Evolutionary conservation across 2,797 vertebrate genomes (phyloP).

Genomic region (Euthynnus affinis): DNA sequence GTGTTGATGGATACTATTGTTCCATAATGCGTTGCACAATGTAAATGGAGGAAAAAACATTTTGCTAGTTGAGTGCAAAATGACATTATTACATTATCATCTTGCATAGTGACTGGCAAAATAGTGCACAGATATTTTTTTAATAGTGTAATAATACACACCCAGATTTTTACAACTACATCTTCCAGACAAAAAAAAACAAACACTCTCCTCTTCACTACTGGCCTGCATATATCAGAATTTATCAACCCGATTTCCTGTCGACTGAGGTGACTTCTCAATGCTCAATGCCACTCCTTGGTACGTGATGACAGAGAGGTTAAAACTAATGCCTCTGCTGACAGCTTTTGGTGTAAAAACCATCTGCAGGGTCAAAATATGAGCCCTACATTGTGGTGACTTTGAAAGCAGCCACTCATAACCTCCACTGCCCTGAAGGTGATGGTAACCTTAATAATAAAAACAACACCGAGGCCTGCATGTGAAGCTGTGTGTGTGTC

Average conservation of each 20-base stretch:
- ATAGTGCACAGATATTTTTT: not conserved
- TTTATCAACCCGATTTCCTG: slow-evolving; percentile 49
- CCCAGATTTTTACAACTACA: not conserved
- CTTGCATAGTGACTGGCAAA: not conserved
- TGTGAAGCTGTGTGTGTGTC: slow-evolving; percentile 19
- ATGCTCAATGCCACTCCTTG: slow-evolving; percentile 6
- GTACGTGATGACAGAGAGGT: slow-evolving; percentile 54
- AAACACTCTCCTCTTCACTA: not conserved
- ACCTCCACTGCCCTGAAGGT: slow-evolving; percentile 53
- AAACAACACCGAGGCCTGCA: slow-evolving; percentile 4
- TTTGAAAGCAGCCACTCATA: slow-evolving; percentile 41
- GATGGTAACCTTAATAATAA: slow-evolving; percentile 41
- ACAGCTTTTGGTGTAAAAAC: slow-evolving; percentile 51
- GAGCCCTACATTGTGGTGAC: slow-evolving; percentile 17
- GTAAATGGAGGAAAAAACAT: not conserved
- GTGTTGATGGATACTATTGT: not conserved
- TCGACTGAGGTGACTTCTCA: slow-evolving; percentile 15
- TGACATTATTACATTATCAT: not conserved
- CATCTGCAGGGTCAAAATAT: slow-evolving; percentile 44
- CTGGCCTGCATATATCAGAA: slow-evolving; percentile 8
- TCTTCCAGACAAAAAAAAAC: not conserved
- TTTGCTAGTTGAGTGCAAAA: not conserved
- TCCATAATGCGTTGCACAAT: not conserved
- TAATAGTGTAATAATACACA: not conserved
- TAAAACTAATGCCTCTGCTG: slow-evolving; percentile 46